phyloP scores from a whole-genome alignment of 92 coral and sea anemone genomes.

The Siderastrea siderea region DNA sequence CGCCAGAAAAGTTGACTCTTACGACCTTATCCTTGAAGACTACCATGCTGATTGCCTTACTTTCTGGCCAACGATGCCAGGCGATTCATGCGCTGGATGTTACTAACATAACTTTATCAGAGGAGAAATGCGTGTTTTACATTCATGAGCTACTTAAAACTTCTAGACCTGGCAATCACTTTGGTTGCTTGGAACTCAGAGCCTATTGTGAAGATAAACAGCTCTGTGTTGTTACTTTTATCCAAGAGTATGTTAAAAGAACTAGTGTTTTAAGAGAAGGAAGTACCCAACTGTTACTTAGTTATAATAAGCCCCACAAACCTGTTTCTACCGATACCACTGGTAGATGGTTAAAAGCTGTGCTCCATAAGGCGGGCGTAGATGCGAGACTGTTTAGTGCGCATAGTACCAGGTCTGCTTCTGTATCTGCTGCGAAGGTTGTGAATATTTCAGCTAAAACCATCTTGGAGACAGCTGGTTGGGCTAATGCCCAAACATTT shows the following conservation, averaged over 20 bases:
- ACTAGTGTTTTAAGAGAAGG: slow-evolving; percentile 20
- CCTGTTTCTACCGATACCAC: slow-evolving; percentile 47
- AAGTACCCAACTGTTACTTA: slow-evolving; percentile 32
- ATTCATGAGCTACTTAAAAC: slow-evolving; percentile 45
- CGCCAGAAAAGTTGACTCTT: neutral
- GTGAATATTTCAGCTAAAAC: slow-evolving; percentile 40
- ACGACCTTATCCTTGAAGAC: neutral
- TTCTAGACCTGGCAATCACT: slow-evolving; percentile 53
- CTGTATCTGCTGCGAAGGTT: slow-evolving; percentile 64
- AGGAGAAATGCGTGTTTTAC: slow-evolving; percentile 29
- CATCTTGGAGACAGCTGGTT: slow-evolving; percentile 55
- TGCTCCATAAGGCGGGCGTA: slow-evolving; percentile 51
- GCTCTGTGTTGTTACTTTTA: slow-evolving; percentile 37
- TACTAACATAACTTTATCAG: neutral
- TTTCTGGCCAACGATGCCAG: slow-evolving; percentile 60
- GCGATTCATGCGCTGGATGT: slow-evolving; percentile 26
- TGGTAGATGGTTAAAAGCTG: slow-evolving; percentile 45
- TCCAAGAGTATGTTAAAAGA: slow-evolving; percentile 22
- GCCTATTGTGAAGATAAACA: neutral
- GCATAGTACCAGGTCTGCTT: slow-evolving; percentile 76
- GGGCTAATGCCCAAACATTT: slow-evolving; percentile 57
- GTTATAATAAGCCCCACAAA: slow-evolving; percentile 50
- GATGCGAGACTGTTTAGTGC: slow-evolving; percentile 59
- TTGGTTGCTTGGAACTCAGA: slow-evolving; percentile 28
- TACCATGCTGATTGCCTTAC: slow-evolving; percentile 45